Base-by-base conservation (phyloP, 2,113 vertebrate genomes). In the Hemichromis elongatus region DNA sequence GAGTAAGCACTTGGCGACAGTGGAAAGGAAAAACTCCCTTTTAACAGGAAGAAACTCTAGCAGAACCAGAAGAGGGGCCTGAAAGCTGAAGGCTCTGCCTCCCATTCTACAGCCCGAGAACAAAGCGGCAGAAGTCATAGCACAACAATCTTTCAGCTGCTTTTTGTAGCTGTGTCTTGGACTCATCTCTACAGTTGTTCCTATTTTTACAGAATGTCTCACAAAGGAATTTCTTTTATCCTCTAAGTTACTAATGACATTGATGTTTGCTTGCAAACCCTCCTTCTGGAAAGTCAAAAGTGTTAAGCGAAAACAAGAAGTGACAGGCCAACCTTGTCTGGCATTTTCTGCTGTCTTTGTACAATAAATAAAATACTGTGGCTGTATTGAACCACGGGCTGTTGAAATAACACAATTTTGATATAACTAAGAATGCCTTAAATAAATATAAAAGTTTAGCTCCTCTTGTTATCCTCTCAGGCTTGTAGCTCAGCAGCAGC, bases 401-500 rank as follows among this genome's bases (percentile, higher is more conserved):
- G 45, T 28, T 63, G 26, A 61, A 86, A 37, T n/a, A 19, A 37
- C 14, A 82, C 24, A 55, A 47, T 55, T 56, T 77, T 35, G 13
- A 0, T 66, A 30, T 73, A 45, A 59, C 55, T 2, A 16, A 63
- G 26, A 66, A 80, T 7, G 8, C 37, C 24, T 47, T 45, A 70
- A 70, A 68, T 42, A 68, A 68, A 70, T 70, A 16, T 28, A 18
- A 47, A 73, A 47, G 40, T 73, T 73, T 47, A 73, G 66, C 66
- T 28, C 40, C 53, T 35, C 52, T 53, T 70, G 81, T 80, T 11
- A 30, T 54, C 66, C 14, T 40, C 14, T 42, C 3, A 24, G 14
- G 33, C 4, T 24, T 52, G 28, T 9, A n/a, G 26, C 16, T 35
- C 77, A 3, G 11, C 50, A 53, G 82, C 82, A 63, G 33, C 42